phyloP scores from a whole-genome alignment of 2,797 vertebrate species.

The Vultur gryphus region DNA sequence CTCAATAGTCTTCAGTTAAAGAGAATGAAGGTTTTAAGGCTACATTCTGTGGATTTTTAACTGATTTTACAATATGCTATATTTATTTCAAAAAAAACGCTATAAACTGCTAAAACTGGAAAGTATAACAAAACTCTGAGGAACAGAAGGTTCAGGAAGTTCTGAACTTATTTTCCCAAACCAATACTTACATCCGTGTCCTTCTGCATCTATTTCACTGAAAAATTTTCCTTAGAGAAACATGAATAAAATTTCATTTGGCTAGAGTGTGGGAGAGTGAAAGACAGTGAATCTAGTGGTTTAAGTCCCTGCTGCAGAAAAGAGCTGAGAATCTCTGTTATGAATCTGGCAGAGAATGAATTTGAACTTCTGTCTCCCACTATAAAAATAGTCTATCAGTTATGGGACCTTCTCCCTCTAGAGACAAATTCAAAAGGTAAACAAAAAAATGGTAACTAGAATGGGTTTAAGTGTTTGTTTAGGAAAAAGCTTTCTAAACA shows the following conservation, averaged over 20 bases:
- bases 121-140: background rate
- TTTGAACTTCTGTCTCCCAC: background rate
- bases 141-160: background rate
- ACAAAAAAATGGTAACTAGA: background rate
- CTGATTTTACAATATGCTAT: background rate
- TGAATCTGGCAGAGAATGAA: background rate
- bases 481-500: background rate
- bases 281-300: background rate
- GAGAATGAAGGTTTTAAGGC: background rate
- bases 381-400: background rate
- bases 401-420: background rate
- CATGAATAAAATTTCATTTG: background rate
- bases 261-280: background rate
- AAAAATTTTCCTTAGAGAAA: background rate
- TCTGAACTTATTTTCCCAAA: background rate
- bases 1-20: background rate
- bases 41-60: background rate
- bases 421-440: background rate
- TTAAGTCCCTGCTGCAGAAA: background rate
- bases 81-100: background rate
- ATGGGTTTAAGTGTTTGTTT: background rate
- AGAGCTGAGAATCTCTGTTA: background rate
- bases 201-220: background rate
- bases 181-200: background rate
- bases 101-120: background rate